Percentiles rank a stretch among this genome's conserved stretches.
Evolutionary conservation across 2,797 vertebrate genomes (phyloP).

Genomic region (Oryzias dopingdopingensis): DNA sequence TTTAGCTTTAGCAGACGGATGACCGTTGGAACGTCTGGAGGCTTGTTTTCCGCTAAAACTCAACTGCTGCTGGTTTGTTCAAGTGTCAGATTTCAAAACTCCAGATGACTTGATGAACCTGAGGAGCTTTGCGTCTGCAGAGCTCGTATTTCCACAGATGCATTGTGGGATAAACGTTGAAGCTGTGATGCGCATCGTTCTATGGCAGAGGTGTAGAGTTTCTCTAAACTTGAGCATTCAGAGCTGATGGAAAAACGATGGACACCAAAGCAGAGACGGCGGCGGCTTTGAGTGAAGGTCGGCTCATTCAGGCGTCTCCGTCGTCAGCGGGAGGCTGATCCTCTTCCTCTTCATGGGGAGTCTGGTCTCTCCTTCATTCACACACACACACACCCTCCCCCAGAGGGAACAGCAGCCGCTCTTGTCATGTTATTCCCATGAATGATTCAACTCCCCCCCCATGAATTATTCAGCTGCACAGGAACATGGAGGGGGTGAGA

Average conservation of each 20-base stretch:
- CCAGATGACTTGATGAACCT: too few species aligned
- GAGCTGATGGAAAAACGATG: background rate
- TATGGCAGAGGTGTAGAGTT: background rate
- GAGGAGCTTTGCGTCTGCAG: too few species aligned
- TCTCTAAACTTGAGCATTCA: background rate
- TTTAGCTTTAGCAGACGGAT: too few species aligned
- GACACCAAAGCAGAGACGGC: too few species aligned
- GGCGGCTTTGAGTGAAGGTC: too few species aligned
- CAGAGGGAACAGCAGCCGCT: constrained; percentile 52
- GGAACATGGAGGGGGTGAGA: constrained; percentile 32
- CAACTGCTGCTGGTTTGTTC: too few species aligned
- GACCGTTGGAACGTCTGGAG: too few species aligned
- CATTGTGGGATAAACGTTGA: too few species aligned
- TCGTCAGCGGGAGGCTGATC: constrained; percentile 25
- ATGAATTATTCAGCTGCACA: constrained; percentile 72
- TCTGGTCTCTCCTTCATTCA: constrained; percentile 37
- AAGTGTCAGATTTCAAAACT: too few species aligned
- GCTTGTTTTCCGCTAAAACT: too few species aligned
- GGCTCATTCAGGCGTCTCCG: background rate
- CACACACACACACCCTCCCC: constrained; percentile 20
- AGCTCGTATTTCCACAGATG: too few species aligned
- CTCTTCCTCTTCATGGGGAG: constrained; percentile 9
- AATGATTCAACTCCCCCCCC: constrained; percentile 72
- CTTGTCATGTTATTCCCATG: constrained; percentile 70
- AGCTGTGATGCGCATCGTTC: background rate